Percentiles rank a stretch among this genome's conserved stretches.
These are phyloP conservation scores for Strigamia transsilvanica DNA, from an alignment of 2,888 invertebrate genomes.

Conservation along the genomic window DNA sequence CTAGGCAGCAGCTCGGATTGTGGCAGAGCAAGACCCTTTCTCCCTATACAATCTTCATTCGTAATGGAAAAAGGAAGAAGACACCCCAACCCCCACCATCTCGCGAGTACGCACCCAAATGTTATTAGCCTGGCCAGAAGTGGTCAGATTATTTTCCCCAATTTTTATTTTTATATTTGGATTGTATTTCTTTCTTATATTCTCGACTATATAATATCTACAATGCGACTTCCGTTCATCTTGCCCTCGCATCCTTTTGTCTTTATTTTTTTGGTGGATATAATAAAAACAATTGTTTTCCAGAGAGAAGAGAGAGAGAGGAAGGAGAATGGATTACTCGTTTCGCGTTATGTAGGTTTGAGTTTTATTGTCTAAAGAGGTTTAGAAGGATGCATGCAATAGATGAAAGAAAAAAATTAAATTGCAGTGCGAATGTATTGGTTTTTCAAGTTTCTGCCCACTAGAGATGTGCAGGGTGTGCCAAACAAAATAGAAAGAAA, in stretches of 20 bases:
- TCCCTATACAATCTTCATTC: slow-evolving; percentile 47
- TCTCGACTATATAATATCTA: background rate
- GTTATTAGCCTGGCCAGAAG: slow-evolving; percentile 43
- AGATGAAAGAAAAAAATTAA: slow-evolving; percentile 15
- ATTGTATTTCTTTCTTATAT: slow-evolving; percentile 7
- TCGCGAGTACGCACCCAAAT: slow-evolving; percentile 35
- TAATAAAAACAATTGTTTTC: slow-evolving; percentile 38
- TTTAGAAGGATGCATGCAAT: slow-evolving; percentile 49
- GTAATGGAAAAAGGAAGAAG: slow-evolving; percentile 46
- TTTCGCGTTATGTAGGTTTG: slow-evolving; percentile 27
- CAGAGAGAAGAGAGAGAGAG: no score
- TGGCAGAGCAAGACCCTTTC: slow-evolving; percentile 29
- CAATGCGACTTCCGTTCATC: background rate
- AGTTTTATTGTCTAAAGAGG: slow-evolving; percentile 49
- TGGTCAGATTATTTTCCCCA: slow-evolving; percentile 43
- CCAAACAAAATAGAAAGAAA: background rate
- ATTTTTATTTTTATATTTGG: slow-evolving; percentile 3
- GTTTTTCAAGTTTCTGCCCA: slow-evolving; percentile 49
- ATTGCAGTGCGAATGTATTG: slow-evolving; percentile 47
- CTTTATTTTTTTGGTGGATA: background rate
- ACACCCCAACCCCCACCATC: background rate
- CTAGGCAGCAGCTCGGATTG: slow-evolving; percentile 28
- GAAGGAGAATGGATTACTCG: slow-evolving; percentile 30
- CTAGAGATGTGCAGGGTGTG: slow-evolving; percentile 43
- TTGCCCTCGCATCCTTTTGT: background rate